Conservation (phyloP, 2,797 vertebrate genomes). For the Botia almorhae region DNA sequence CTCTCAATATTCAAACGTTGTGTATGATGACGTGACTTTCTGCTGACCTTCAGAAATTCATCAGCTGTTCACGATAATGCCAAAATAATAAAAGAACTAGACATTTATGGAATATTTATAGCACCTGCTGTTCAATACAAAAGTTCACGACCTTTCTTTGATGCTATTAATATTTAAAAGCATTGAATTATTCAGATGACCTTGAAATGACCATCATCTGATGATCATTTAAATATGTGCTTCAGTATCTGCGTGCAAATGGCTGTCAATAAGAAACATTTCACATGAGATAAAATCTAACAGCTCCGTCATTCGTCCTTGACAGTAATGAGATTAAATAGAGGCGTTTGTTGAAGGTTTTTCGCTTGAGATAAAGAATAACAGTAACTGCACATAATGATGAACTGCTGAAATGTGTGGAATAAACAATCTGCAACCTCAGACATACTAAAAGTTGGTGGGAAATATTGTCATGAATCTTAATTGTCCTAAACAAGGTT, state of each 20-base stretch:
- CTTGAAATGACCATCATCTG: background rate
- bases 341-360: background rate
- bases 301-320: background rate
- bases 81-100: background rate
- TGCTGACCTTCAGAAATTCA: conserved; percentile 5
- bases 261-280: background rate
- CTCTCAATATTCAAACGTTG: background rate
- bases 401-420: no score
- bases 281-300: background rate
- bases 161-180: conserved; percentile 25
- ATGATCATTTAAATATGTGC: background rate
- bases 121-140: conserved; percentile 8
- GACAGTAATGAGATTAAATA: background rate
- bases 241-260: background rate
- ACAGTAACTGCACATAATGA: background rate
- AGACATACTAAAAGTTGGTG: no score
- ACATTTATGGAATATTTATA: conserved; percentile 12
- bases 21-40: background rate
- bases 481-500: background rate
- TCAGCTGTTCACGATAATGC: background rate
- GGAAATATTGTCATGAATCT: background rate
- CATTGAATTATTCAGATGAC: background rate
- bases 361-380: background rate
- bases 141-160: conserved; percentile 1
- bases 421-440: no score